phyloP scores from a whole-genome alignment of 2,113 vertebrate genomes.

The Barnardius zonarius region DNA sequence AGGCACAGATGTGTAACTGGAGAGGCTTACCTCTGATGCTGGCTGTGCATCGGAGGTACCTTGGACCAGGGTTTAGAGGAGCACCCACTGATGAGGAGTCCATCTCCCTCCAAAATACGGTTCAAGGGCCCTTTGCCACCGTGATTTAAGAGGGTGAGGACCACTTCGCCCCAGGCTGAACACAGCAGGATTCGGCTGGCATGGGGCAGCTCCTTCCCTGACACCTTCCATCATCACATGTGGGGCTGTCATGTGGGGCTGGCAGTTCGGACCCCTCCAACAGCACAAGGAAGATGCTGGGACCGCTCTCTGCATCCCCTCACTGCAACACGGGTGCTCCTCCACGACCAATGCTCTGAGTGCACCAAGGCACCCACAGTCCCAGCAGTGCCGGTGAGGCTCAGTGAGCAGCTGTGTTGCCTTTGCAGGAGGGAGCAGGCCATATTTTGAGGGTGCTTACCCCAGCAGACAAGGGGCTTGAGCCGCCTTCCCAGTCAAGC shows the following conservation, averaged over 20 bases:
- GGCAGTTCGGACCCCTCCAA: rapidly evolving
- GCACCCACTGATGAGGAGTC: neutral
- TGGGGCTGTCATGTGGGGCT: rapidly evolving
- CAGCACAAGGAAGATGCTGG: neutral
- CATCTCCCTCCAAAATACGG: rapidly evolving
- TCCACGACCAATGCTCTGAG: neutral
- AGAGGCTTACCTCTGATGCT: neutral
- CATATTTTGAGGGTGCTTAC: neutral
- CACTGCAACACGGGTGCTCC: neutral
- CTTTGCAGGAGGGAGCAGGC: neutral
- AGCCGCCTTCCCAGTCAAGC: neutral
- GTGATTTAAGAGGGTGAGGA: neutral
- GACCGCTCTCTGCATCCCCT: neutral
- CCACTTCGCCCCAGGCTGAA: neutral
- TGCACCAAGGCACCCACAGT: neutral
- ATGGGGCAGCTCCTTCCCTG: neutral
- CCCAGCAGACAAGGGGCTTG: neutral
- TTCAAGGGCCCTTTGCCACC: neutral
- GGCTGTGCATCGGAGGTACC: neutral
- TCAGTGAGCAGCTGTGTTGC: neutral
- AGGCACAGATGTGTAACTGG: neutral
- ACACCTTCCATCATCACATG: rapidly evolving
- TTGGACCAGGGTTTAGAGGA: neutral
- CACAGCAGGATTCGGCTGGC: rapidly evolving
- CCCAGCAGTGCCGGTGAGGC: neutral